Percentiles rank a stretch among this genome's conserved stretches.
Evolutionary conservation across 2,888 invertebrate species (phyloP).

Genomic region (Lamellibrachia columna): DNA sequence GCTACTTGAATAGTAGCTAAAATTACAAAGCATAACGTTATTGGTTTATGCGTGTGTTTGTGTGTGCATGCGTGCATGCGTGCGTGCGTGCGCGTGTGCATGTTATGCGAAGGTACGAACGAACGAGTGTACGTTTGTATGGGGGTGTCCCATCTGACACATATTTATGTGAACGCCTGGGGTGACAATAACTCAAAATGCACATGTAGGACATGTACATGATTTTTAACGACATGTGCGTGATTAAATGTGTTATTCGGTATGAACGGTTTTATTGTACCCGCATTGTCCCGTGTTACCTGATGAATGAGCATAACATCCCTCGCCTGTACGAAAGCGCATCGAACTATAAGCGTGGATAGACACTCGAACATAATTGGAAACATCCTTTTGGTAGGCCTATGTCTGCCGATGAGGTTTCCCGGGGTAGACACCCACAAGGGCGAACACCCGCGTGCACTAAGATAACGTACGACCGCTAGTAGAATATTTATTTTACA

Average conservation of each 20-base stretch:
- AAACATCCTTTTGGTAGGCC: neutral
- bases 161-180: neutral
- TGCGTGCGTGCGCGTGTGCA: neutral
- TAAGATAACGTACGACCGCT: no score
- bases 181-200: neutral
- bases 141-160: neutral
- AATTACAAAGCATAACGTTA: no score
- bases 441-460: no score
- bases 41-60: no score
- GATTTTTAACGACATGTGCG: neutral
- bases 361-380: neutral
- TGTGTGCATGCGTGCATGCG: no score
- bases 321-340: neutral
- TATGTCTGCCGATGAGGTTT: no score
- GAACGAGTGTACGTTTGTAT: neutral
- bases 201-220: neutral
- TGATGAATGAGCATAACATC: neutral
- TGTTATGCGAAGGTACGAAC: neutral
- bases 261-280: neutral
- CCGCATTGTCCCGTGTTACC: neutral
- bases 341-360: neutral
- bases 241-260: conserved; percentile 7
- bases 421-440: no score
- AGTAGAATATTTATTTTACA: neutral
- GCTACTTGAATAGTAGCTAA: no score